Evolutionary conservation across 2,113 vertebrate genomes (phyloP).

Genomic region (Ctenodactylus gundi): DNA sequence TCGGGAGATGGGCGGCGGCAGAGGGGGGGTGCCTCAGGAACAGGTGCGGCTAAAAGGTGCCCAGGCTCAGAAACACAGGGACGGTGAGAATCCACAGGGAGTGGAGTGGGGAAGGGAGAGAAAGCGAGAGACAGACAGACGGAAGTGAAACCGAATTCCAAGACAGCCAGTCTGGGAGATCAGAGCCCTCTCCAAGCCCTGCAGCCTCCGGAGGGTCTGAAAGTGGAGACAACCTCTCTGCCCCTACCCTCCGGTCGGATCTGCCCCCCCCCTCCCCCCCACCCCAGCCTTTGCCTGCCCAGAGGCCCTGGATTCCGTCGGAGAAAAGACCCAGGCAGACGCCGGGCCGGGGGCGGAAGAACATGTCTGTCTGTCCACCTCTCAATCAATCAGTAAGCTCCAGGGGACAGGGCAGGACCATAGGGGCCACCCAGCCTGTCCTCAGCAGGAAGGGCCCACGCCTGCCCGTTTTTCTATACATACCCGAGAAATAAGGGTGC

Average conservation of each 20-base stretch:
- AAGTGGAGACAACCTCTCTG: not conserved
- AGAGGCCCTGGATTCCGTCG: not conserved
- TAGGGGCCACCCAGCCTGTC: not conserved
- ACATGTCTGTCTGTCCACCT: not conserved
- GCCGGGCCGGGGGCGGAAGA: conserved; percentile 37
- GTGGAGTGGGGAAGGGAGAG: no score
- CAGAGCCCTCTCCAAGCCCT: not conserved
- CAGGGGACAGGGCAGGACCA: not conserved
- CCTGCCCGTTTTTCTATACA: not conserved
- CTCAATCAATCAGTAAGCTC: conserved; percentile 57
- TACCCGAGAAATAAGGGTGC: not conserved
- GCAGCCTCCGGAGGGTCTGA: not conserved
- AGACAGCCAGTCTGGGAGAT: not conserved
- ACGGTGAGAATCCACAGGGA: not conserved
- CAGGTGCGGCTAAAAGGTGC: conserved; percentile 22
- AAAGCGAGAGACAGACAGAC: no score
- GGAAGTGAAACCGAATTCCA: conserved; percentile 29
- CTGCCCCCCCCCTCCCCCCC: no score
- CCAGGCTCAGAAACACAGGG: not conserved
- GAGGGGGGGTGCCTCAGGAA: not conserved
- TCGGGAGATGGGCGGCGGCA: not conserved
- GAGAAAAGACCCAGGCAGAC: not conserved
- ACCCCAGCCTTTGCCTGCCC: not conserved
- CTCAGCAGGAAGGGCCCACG: not conserved
- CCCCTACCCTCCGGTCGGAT: not conserved